phyloP scores from a whole-genome alignment of 2,888 invertebrate species.

The Eupeodes luniger region DNA sequence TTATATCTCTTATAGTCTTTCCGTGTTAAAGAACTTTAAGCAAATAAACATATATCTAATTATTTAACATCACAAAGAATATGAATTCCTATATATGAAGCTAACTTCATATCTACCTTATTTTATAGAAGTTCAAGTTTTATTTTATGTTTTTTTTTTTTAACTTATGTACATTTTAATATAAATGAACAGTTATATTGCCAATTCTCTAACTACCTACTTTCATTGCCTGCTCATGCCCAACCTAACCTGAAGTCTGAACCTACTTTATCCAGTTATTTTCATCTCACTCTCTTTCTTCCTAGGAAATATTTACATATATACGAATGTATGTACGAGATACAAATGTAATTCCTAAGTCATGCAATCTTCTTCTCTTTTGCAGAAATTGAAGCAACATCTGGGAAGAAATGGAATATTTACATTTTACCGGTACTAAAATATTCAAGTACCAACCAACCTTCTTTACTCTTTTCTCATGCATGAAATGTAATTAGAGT shows the following conservation, averaged over 20 bases:
- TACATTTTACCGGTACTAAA: constrained; percentile 35
- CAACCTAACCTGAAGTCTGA: constrained; percentile 44
- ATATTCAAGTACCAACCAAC: constrained; percentile 34
- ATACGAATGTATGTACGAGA: too few relatives aligned
- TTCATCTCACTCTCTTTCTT: constrained; percentile 66
- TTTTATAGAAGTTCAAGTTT: constrained; percentile 13
- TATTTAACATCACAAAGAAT: constrained; percentile 40
- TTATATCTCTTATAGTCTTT: constrained; percentile 35
- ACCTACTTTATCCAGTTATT: constrained; percentile 74
- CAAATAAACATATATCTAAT: constrained; percentile 35
- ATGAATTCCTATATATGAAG: neutral
- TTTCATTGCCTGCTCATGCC: constrained; percentile 64
- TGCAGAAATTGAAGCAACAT: constrained; percentile 34
- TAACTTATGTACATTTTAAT: constrained; percentile 21
- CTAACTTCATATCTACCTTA: neutral
- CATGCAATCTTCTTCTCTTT: constrained; percentile 58
- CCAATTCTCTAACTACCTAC: constrained; percentile 64
- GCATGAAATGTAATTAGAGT: constrained; percentile 68
- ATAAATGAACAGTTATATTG: constrained; percentile 65
- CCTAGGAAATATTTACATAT: constrained; percentile 49
- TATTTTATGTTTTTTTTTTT: constrained; percentile 1
- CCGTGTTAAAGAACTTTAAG: constrained; percentile 53
- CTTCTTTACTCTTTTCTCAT: constrained; percentile 40
- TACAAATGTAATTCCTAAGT: constrained; percentile 55
- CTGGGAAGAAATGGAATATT: constrained; percentile 26